Evolutionary conservation across 2,113 vertebrate genomes (phyloP).

Genomic region (Bubalus kerabau): DNA sequence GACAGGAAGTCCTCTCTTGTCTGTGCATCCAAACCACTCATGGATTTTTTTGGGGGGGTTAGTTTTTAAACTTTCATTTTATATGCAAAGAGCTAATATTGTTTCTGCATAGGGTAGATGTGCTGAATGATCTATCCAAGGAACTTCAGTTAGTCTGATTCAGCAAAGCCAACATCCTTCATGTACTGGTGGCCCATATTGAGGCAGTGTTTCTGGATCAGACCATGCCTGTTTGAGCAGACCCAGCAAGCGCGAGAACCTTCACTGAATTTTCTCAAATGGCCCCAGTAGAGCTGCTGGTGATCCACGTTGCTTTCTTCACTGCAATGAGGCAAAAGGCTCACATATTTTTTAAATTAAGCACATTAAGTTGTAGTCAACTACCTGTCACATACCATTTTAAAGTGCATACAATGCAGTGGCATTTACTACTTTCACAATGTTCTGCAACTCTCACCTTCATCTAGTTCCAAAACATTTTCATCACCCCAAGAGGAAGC

Average conservation of each 20-base stretch:
- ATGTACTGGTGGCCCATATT: not conserved
- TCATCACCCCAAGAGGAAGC: not conserved
- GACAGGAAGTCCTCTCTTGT: not conserved
- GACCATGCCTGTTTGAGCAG: not conserved
- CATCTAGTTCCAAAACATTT: not conserved
- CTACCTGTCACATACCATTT: not conserved
- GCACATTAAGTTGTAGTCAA: not conserved
- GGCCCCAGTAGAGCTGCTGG: not conserved
- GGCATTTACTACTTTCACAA: not conserved
- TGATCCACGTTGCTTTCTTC: not conserved
- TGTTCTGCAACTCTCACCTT: not conserved
- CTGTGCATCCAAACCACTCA: not conserved
- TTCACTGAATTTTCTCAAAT: not conserved
- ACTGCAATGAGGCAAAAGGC: not conserved
- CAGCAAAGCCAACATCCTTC: not conserved
- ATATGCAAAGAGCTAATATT: not conserved
- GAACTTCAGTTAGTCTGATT: not conserved
- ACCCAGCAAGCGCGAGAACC: not conserved
- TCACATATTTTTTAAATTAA: not conserved
- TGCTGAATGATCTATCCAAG: not conserved
- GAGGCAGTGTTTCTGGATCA: not conserved
- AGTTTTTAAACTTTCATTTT: not conserved
- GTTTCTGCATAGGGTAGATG: not conserved
- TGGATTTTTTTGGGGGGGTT: fast-evolving
- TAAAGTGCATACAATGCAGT: not conserved